Evolutionary conservation across 1,140 invertebrate genomes (phyloP), one percentile per base, ranked within the genome.

Genomic region (Scylla paramamosain): DNA sequence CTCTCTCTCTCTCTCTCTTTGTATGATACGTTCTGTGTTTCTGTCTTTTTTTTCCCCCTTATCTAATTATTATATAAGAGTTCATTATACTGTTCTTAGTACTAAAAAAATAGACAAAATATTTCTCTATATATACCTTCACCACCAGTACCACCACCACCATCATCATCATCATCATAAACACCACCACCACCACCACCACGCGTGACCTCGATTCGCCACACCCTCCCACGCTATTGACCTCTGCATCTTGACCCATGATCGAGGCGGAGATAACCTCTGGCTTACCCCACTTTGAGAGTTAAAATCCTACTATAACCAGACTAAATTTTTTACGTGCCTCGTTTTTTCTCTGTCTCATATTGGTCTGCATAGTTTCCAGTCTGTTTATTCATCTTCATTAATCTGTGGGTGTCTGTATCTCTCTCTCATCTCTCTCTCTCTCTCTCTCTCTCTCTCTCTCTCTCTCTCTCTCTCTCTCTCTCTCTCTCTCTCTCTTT

Each of bases 1-100:
- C 14, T 89, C 87, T 89, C 32, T 89, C 87, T 89, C 31, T 45
- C 88, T 89, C 32, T 46, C 88, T 45, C 6, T 89, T 32, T 89
- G 3, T 89, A n/a, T 52, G 25, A 32, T 29, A 7, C 39, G 32
- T 12, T 46, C 88, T 89, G 7, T 46, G 39, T 89, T 32, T 46
- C 29, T 89, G 29, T 89, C 31, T 89, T 14, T 89, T 6, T 89
- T 32, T 16, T n/a, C 16, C 4, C 48, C 32, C 1, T n/a, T 77
- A n/a, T 25, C 67, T 52, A 52, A 14, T 14, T 52, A 52, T 52
- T 52, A 7, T 14, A 6, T 52, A 14, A 52, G 14, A 14, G 6
- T 6, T 7, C 14, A 52, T n/a, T n/a, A 12, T 59, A 59, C 52
- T 12, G 10, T 39, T 39, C 39, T 2, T 39, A 59, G 52, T 59